A percentile compares a stretch with the other conserved stretches of the same genome.
Conservation (phyloP, 2,888 invertebrate species). For the Lissocephala sabroskyi region DNA sequence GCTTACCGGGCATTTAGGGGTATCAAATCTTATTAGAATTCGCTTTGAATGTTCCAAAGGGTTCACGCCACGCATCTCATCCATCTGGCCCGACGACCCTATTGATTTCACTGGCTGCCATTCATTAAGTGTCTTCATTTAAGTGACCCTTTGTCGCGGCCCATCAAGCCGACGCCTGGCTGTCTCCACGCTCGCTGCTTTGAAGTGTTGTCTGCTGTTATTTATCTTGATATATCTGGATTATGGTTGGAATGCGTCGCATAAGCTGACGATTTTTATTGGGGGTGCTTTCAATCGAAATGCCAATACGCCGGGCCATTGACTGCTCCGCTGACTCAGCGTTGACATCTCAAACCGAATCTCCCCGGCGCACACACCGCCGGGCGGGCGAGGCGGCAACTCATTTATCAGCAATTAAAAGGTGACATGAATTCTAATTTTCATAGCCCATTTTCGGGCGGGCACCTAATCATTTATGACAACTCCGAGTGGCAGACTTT, state of each 20-base stretch:
- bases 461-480: constrained; percentile 31
- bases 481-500: constrained; percentile 24
- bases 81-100: constrained; percentile 13
- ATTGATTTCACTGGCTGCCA: constrained; percentile 9
- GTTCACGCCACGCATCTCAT: constrained; percentile 12
- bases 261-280: constrained; percentile 7
- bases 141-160: constrained; percentile 19
- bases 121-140: constrained; percentile 30
- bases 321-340: constrained; percentile 25
- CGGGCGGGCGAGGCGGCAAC: too few relatives aligned
- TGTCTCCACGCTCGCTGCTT: constrained; percentile 34
- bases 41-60: constrained; percentile 15
- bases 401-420: too few relatives aligned
- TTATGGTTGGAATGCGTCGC: not conserved
- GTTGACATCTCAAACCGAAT: constrained; percentile 7
- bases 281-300: constrained; percentile 18
- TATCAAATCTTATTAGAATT: constrained; percentile 43
- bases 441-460: constrained; percentile 39
- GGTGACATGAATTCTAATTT: constrained; percentile 21
- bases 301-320: constrained; percentile 6
- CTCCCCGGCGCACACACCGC: not conserved
- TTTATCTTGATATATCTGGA: constrained; percentile 15
- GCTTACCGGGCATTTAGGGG: not conserved
- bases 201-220: constrained; percentile 6
- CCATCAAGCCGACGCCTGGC: constrained; percentile 38